phyloP scores from a whole-genome alignment of 2,113 vertebrate species.

The Onychostoma macrolepis region DNA sequence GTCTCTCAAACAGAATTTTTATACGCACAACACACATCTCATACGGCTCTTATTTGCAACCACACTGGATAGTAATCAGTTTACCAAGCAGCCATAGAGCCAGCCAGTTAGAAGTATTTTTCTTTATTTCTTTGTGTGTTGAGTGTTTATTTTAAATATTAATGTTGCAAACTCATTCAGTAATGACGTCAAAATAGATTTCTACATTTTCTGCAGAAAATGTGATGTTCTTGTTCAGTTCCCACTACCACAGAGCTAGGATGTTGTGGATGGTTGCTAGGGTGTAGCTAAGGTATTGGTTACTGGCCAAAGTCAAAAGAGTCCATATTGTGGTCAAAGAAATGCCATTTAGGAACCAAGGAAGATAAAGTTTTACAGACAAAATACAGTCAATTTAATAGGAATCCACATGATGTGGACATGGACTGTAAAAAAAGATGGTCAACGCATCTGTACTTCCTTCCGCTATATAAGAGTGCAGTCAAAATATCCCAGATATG shows the following conservation, averaged over 20 bases:
- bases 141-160: not conserved
- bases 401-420: too few species aligned
- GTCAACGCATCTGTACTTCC: too few species aligned
- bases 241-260: not conserved
- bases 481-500: too few species aligned
- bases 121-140: not conserved
- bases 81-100: not conserved
- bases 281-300: not conserved
- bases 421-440: too few species aligned
- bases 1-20: constrained; percentile 51
- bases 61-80: not conserved
- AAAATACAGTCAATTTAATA: too few species aligned
- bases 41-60: not conserved
- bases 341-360: not conserved
- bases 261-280: not conserved
- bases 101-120: not conserved
- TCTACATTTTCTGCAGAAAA: not conserved
- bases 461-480: too few species aligned
- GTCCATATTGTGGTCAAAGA: not conserved
- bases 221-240: not conserved
- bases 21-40: constrained; percentile 27
- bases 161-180: not conserved
- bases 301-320: not conserved
- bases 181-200: not conserved
- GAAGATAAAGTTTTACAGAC: too few species aligned